Evolutionary conservation across 2,888 invertebrate genomes (phyloP).

Genomic region (Chloroclystis v-ata): DNA sequence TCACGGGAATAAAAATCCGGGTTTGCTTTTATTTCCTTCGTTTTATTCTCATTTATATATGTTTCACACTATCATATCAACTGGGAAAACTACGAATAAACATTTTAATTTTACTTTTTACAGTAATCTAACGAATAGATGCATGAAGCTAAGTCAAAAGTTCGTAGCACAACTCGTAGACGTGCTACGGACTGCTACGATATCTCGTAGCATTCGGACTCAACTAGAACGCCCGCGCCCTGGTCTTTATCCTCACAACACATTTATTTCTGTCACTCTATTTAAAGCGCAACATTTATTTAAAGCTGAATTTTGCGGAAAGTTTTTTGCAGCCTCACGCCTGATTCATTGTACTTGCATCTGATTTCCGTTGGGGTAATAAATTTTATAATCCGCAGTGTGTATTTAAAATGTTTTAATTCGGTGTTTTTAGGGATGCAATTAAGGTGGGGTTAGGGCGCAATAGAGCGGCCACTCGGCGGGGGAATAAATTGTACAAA

Average conservation of each 20-base stretch:
- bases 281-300: slow-evolving; percentile 4
- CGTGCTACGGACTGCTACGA: background rate
- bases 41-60: too few relatives aligned
- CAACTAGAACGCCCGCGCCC: background rate
- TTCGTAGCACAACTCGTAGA: slow-evolving; percentile 13
- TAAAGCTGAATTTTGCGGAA: background rate
- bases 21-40: too few relatives aligned
- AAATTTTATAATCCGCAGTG: background rate
- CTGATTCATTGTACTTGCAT: background rate
- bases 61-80: too few relatives aligned
- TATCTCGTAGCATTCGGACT: slow-evolving; percentile 11
- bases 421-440: slow-evolving; percentile 20
- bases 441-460: slow-evolving; percentile 27
- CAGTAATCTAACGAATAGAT: too few relatives aligned
- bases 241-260: background rate
- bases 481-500: slow-evolving; percentile 57
- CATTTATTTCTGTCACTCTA: slow-evolving; percentile 9
- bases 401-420: background rate
- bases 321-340: background rate
- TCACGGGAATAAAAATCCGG: too few relatives aligned
- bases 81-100: too few relatives aligned
- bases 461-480: slow-evolving; percentile 50
- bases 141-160: too few relatives aligned
- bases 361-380: background rate
- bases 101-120: too few relatives aligned